Conservation (phyloP, 2,888 invertebrate genomes). For the Cephus pygmeus region DNA sequence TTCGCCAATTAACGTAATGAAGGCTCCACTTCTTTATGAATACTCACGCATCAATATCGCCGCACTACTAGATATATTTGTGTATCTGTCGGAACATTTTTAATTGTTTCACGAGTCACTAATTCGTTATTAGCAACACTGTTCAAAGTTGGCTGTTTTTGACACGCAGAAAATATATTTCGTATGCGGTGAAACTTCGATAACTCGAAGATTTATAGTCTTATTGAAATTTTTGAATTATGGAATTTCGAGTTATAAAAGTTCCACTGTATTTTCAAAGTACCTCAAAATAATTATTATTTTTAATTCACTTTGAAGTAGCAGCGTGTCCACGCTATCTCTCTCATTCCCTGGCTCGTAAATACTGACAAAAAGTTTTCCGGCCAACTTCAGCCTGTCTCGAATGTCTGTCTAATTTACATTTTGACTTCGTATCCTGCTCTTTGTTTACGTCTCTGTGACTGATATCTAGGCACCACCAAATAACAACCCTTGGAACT, state of each 20-base stretch:
- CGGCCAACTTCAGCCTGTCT: neutral
- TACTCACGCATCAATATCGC: neutral
- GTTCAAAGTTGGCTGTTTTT: neutral
- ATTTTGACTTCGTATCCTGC: constrained; percentile 10
- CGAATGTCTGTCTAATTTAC: neutral
- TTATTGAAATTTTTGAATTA: too few species aligned
- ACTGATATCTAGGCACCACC: neutral
- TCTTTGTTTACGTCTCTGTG: constrained; percentile 21
- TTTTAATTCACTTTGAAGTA: neutral
- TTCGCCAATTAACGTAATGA: neutral
- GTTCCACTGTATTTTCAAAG: too few species aligned
- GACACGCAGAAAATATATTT: neutral
- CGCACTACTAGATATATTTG: neutral
- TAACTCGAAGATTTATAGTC: too few species aligned
- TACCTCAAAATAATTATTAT: neutral
- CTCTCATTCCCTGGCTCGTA: neutral
- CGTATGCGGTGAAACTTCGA: too few species aligned
- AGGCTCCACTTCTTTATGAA: neutral
- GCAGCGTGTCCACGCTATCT: neutral
- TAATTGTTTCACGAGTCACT: neutral
- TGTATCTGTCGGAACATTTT: neutral
- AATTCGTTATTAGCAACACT: neutral
- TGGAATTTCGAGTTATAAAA: too few species aligned
- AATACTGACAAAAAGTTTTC: neutral
- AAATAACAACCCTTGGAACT: neutral